These are phyloP conservation scores for Brachirus orientalis DNA, from an alignment of 2,113 vertebrate genomes.

Conservation along the genomic window DNA sequence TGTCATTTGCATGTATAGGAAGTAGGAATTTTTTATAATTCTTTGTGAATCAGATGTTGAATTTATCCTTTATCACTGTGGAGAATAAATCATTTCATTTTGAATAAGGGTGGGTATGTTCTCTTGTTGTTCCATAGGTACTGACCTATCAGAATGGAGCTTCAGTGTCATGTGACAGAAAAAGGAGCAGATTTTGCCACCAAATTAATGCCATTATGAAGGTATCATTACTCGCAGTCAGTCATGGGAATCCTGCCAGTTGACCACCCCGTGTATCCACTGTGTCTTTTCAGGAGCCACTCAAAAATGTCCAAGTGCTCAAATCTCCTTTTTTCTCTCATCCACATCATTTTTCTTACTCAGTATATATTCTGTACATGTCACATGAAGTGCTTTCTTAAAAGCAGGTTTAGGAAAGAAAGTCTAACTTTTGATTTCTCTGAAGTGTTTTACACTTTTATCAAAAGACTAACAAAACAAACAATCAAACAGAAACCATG, in stretches of 20 bases:
- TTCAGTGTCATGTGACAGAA: conserved; percentile 10
- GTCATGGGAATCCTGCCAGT: conserved; percentile 39
- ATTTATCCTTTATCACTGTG: too few relatives aligned
- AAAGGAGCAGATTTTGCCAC: conserved; percentile 1
- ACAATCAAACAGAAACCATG: too few relatives aligned
- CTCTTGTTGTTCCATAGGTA: conserved; percentile 60
- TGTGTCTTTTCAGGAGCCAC: conserved; percentile 45
- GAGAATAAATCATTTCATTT: not conserved
- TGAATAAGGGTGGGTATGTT: conserved; percentile 27
- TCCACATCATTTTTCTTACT: too few relatives aligned
- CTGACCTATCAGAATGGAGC: conserved; percentile 41
- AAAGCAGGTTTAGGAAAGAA: too few relatives aligned
- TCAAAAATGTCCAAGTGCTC: conserved; percentile 49
- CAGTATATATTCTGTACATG: too few relatives aligned
- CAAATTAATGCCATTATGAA: conserved; percentile 25
- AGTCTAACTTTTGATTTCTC: too few relatives aligned
- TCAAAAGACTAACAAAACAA: too few relatives aligned
- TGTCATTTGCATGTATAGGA: conserved; percentile 35
- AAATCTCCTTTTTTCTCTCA: not conserved
- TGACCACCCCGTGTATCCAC: conserved; percentile 32
- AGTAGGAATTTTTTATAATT: not conserved
- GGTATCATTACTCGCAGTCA: conserved; percentile 20
- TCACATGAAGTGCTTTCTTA: too few relatives aligned
- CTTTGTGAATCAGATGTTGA: not conserved
- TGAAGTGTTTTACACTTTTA: too few relatives aligned